Base-by-base conservation (phyloP, 1,140 invertebrate species). In the Tenebrio molitor region DNA sequence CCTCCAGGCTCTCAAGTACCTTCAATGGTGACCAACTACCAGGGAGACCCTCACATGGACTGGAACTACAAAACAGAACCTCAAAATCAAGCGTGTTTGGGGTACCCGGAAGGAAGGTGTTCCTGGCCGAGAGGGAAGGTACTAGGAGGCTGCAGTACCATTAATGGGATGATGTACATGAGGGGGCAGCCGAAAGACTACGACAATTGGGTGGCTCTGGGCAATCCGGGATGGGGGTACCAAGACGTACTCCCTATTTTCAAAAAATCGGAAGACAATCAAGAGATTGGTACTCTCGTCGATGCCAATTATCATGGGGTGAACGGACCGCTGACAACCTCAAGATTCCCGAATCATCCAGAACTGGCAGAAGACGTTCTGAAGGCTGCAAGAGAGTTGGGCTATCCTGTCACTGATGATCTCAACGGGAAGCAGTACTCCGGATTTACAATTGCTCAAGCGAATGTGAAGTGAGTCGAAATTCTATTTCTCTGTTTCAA, bases 131-230 rank as follows among this genome's bases (percentile, higher is more conserved):
- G 87, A 71, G 89, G 85, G 1, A 89, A 90, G 79, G 83, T 84
- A 14, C 68, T 87, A 62, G 90, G 90, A n/a, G 90, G 90, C 6
- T 87, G 86, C 39, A 89, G 88, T 23, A 86, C 87, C 1, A 82
- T 91, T n/a, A 91, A 91, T 80, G 89, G 87, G 1, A 92, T 93
- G 90, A 91, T 92, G 81, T 93, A 93, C 76, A 88, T 89, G 16
- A 84, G 92, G 41, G 92, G 92, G 0, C 87, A 91, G 76, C 85
- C 89, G 0, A 86, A 80, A 69, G 91, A 93, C 83, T 93, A 90
- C 79, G 86, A 93, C 77, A 84, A 89, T 36, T 94, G 92, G 92
- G 90, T 85, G 14, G 58, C 67, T 12, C 75, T 75, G 6, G 81
- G 81, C 15, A 82, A 82, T 63, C 34, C 71, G 1, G 81, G 82